A percentile compares a stretch with the other conserved stretches of the same genome.
These are phyloP conservation scores for Alsophila aescularia DNA, from an alignment of 2,888 invertebrate genomes.

Conservation along the genomic window DNA sequence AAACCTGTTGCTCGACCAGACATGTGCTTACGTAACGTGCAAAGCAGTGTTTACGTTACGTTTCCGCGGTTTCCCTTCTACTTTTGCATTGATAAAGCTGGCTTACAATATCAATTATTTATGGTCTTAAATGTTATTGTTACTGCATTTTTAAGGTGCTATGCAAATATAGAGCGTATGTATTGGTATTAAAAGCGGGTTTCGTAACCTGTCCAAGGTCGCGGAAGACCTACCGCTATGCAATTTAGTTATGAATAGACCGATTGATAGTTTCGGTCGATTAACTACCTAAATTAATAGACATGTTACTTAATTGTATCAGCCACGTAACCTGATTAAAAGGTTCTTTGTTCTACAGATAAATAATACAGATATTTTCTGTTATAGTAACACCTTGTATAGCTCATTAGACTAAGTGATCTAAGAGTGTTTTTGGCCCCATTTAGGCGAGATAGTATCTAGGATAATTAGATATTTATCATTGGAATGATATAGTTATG, in stretches of 20 bases:
- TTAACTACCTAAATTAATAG: constrained; percentile 42
- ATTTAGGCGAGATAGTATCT: constrained; percentile 32
- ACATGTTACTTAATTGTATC: constrained; percentile 46
- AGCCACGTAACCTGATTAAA: constrained; percentile 50
- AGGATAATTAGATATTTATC: constrained; percentile 36
- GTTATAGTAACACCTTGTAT: constrained; percentile 19
- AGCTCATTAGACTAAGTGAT: constrained; percentile 29
- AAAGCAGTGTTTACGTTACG: constrained; percentile 29
- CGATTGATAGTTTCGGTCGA: constrained; percentile 37
- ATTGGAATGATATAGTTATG: constrained; percentile 6
- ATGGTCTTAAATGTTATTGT: not conserved
- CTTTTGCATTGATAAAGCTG: constrained; percentile 43
- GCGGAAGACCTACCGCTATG: constrained; percentile 47
- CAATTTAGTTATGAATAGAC: constrained; percentile 33
- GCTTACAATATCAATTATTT: constrained; percentile 27
- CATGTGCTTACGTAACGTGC: constrained; percentile 40
- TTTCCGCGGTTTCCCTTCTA: constrained; percentile 52
- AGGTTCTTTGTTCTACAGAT: constrained; percentile 55
- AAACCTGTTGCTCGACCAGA: constrained; percentile 55
- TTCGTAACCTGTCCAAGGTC: constrained; percentile 50
- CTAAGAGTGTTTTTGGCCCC: constrained; percentile 29
- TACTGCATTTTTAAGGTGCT: constrained; percentile 21
- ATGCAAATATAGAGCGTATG: constrained; percentile 25
- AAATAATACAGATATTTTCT: constrained; percentile 35
- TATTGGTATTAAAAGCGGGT: constrained; percentile 25